Percentiles rank a stretch among this genome's conserved stretches.
These are phyloP conservation scores for human (Homo sapiens) DNA, from an alignment of 2,113 vertebrate species.

Conservation along the genomic window DNA sequence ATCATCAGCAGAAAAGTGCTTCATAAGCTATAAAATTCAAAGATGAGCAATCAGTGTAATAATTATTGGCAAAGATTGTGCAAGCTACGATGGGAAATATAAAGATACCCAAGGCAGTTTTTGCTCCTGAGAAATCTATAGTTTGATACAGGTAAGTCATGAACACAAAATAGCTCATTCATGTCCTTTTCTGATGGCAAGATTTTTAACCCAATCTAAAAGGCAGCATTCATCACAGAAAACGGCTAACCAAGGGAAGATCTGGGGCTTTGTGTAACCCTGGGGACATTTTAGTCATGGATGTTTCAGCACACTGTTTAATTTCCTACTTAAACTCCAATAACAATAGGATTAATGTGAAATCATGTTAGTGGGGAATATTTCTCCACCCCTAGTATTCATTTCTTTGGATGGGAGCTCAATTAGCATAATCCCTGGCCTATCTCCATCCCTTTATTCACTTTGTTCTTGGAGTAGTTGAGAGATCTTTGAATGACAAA, in stretches of 20 bases:
- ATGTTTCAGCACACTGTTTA: neutral
- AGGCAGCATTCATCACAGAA: neutral
- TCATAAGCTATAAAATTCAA: neutral
- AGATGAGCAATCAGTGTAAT: neutral
- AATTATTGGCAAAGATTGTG: neutral
- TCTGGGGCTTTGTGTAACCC: neutral
- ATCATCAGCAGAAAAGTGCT: neutral
- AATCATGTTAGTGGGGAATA: neutral
- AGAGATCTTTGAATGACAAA: neutral
- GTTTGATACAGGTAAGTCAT: neutral
- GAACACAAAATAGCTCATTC: neutral
- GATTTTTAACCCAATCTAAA: neutral
- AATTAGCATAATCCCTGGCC: neutral
- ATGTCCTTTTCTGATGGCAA: neutral
- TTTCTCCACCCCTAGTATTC: neutral
- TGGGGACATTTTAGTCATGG: neutral
- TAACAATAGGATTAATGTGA: neutral
- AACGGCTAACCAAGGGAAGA: neutral
- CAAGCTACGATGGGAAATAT: neutral
- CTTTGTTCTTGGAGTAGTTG: neutral
- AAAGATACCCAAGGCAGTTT: neutral
- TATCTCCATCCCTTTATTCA: neutral
- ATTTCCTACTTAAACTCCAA: neutral
- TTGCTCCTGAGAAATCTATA: neutral
- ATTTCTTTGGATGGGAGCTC: neutral